phyloP scores from a whole-genome alignment of 1,140 invertebrate species.

The Leguminivora glycinivorella region DNA sequence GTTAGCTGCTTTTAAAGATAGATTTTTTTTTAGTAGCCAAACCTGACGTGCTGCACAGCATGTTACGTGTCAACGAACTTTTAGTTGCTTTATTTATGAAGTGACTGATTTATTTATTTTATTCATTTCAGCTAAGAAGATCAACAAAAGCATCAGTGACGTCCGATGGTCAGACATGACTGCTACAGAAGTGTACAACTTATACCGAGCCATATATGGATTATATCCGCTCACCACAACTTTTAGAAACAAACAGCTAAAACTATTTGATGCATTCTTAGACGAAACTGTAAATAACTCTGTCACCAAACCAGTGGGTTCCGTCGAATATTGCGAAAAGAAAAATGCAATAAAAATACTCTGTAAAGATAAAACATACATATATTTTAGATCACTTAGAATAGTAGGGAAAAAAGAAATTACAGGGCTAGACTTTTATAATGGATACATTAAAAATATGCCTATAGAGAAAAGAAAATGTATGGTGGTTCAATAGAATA shows the following conservation, averaged over 20 bases:
- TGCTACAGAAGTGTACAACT: conserved; percentile 82
- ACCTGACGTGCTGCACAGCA: no score
- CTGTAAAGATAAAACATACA: conserved; percentile 80
- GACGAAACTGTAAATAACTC: conserved; percentile 30
- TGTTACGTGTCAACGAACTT: no score
- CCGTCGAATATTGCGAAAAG: conserved; percentile 76
- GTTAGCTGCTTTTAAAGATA: no score
- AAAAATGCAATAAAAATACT: conserved; percentile 78
- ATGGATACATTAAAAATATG: conserved; percentile 82
- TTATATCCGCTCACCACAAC: conserved; percentile 82
- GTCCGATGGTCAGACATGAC: conserved; percentile 83
- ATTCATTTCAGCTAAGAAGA: conserved; percentile 84
- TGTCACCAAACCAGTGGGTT: conserved; percentile 63
- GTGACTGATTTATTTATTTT: conserved; percentile 30
- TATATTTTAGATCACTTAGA: conserved; percentile 80
- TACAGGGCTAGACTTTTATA: conserved; percentile 83
- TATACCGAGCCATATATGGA: conserved; percentile 83
- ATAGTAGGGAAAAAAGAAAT: conserved; percentile 81
- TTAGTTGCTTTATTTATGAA: no score
- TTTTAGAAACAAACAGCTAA: conserved; percentile 80
- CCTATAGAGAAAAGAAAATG: conserved; percentile 49
- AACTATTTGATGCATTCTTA: conserved; percentile 80
- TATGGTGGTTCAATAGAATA: conserved; percentile 38
- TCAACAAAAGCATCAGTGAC: conserved; percentile 80
- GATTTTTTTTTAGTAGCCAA: no score